Base-by-base conservation (phyloP, 2,113 vertebrate species). In the Sterna hirundo region DNA sequence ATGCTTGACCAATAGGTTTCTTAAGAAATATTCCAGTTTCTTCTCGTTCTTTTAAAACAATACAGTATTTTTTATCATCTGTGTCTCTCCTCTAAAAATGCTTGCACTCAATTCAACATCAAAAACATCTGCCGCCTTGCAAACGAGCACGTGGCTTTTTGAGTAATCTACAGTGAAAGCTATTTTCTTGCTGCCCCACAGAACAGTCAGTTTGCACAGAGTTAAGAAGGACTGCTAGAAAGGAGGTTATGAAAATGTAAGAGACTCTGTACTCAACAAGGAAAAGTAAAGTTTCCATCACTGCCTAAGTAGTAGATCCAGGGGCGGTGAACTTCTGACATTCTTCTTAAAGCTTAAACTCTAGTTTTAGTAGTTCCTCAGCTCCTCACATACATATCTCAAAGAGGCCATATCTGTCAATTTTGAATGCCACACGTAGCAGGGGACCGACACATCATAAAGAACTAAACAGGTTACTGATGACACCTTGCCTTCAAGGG, bases 341-440 rank as follows among this genome's bases (percentile, higher is more conserved):
- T 5, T 86, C 3, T 49, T 86, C 4, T 49, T 61, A 57, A 74
- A 65, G 21, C 10, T 82, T 57, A 61, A 70, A 9, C 10, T 40
- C 12, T 6, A 58, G 14, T 27, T 90, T 76, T 13, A 34, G 7
- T 46, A 27, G 7, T 46, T 54, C 0, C 0, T 34, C 55, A 79
- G 21, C 14, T 57, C 54, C 29, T 82, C 27, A 40, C 5, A 0
- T 6, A 8, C 2, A 1, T n/a, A 5, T 49, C 54, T 38, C 27
- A 30, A 79, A 79, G 29, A 44, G 4, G 21, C 25, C 2, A 0
- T 17, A 62, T 42, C 30, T 69, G 6, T 10, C 9, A 2, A 29
- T 38, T 88, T 40, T 68, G 20, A 86, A 60, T 60, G 38, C 8
- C 42, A 64, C 13, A 38, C 1, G 3, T 10, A 75, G 12, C 30